Conservation (phyloP, 2,113 vertebrate genomes). For the Isurus oxyrinchus region DNA sequence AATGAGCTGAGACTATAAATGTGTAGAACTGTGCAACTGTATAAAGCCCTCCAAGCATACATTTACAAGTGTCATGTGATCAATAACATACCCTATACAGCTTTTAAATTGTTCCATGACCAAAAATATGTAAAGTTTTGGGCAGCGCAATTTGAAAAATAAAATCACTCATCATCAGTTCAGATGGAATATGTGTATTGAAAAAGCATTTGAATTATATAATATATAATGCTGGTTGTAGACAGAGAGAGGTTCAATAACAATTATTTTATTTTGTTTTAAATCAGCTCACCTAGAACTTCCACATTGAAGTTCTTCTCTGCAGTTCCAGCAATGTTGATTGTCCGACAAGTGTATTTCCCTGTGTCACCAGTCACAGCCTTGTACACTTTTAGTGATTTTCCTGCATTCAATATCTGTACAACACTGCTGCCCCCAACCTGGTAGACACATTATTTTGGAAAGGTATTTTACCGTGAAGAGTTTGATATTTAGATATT, state of each 20-base stretch:
- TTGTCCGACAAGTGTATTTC: slow-evolving; percentile 79
- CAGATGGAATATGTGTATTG: neutral
- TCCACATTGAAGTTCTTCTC: slow-evolving; percentile 77
- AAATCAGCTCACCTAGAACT: slow-evolving; percentile 68
- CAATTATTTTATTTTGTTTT: neutral
- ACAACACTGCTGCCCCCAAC: slow-evolving; percentile 62
- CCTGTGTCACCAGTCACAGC: slow-evolving; percentile 63
- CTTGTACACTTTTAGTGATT: slow-evolving; percentile 72
- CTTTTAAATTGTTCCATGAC: neutral
- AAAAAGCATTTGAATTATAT: neutral
- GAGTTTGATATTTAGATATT: neutral
- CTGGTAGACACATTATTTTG: slow-evolving; percentile 50
- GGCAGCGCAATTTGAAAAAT: neutral
- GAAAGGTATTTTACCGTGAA: neutral
- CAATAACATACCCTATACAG: neutral
- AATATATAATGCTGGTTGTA: neutral
- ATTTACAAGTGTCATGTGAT: neutral
- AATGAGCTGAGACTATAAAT: neutral
- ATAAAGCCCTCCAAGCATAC: neutral
- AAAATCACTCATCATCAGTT: neutral
- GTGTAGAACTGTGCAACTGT: neutral
- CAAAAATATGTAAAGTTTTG: neutral
- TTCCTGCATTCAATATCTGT: slow-evolving; percentile 73
- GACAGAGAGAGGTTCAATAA: neutral
- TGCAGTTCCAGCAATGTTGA: slow-evolving; percentile 80